Base-by-base conservation (phyloP, 2,888 invertebrate species). In the Hedychridium roseum region DNA sequence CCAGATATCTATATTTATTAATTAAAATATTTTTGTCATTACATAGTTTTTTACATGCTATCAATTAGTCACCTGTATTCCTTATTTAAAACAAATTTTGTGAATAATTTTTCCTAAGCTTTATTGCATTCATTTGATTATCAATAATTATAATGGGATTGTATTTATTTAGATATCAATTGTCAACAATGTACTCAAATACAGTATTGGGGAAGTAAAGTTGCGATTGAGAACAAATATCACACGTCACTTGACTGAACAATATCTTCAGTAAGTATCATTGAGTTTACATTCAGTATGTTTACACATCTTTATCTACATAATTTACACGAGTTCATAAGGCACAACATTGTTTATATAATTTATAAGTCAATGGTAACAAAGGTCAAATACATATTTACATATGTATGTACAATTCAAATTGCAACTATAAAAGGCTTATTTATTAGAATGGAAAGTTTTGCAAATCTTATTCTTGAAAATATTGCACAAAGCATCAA, bases 101-200 rank as follows among this genome's bases (percentile, higher is more conserved):
- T n/a, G n/a, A n/a, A n/a, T n/a, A n/a, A n/a, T n/a, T n/a, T n/a
- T n/a, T n/a, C n/a, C n/a, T n/a, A n/a, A n/a, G n/a, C n/a, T n/a
- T n/a, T n/a, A n/a, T n/a, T n/a, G n/a, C n/a, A n/a, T n/a, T 32
- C 31, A 38, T 12, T 37, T 48, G n/a, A 28, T 17, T 39, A 30
- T 35, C n/a, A 31, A 48, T 34, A n/a, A n/a, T n/a, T n/a, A n/a
- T n/a, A n/a, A 14, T 53, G 14, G 47, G 47, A 58, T 64, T 56
- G 52, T 68, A 67, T 62, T 68, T 57, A 83, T 85, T 42, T 83
- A 93, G 91, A 91, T 98, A 77, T 93, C 97, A 0, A 80, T 96
- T 53, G 92, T 97, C 27, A 98, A 97, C 81, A 96, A 95, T 73
- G 83, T 94, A 43, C 81, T 98, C 47, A 97, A 96, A 82, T 97